These are phyloP conservation scores for Numenius arquata DNA, from an alignment of 2,113 vertebrate genomes.

Conservation along the genomic window DNA sequence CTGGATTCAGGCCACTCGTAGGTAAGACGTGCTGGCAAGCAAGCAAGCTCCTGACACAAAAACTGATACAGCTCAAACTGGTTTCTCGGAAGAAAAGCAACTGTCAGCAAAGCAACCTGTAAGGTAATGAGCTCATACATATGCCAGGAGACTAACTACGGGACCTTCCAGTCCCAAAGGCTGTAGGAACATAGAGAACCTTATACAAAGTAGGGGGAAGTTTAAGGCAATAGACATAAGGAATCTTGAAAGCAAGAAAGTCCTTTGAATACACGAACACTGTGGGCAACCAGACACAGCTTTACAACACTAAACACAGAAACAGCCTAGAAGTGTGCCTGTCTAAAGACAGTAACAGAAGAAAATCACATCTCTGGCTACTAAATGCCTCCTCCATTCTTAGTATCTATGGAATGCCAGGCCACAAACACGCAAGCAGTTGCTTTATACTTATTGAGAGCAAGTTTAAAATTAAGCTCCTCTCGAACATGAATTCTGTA, in stretches of 20 bases:
- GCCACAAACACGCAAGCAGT: background rate
- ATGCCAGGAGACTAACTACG: background rate
- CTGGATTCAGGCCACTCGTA: background rate
- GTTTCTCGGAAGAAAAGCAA: background rate
- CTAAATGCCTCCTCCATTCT: background rate
- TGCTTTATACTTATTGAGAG: background rate
- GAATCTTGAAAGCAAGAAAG: background rate
- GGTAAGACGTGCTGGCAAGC: background rate
- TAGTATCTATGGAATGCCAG: background rate
- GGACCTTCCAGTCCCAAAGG: background rate
- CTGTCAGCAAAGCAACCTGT: background rate
- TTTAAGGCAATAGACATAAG: background rate
- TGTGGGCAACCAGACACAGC: background rate
- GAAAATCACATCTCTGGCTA: background rate
- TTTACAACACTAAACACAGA: background rate
- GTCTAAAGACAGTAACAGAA: background rate
- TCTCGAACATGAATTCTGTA: background rate
- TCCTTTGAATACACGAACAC: background rate
- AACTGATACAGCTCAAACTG: background rate
- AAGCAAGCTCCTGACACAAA: background rate
- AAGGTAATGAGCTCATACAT: conserved; percentile 27
- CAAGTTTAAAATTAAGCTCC: background rate
- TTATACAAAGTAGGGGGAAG: background rate
- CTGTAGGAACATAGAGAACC: background rate
- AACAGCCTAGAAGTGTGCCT: background rate